phyloP scores from a whole-genome alignment of 2,888 invertebrate genomes.

The Sesamia inferens region DNA sequence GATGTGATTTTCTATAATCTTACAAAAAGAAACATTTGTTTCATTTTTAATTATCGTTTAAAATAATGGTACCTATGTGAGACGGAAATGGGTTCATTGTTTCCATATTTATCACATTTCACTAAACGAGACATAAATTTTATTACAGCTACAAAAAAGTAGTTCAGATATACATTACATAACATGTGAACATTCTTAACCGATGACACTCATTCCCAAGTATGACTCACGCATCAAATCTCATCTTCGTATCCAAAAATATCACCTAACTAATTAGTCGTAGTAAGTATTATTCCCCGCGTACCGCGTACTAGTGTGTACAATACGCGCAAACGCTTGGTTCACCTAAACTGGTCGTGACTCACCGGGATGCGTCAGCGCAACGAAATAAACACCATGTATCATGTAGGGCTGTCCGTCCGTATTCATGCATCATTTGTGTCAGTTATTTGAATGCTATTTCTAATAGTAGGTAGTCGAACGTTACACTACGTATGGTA shows the following conservation, averaged over 20 bases:
- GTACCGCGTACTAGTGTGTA: conserved; percentile 42
- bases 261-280: conserved; percentile 42
- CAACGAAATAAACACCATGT: conserved; percentile 75
- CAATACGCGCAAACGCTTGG: conserved; percentile 51
- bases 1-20: neutral
- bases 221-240: conserved; percentile 46
- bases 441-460: neutral
- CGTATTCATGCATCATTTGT: neutral
- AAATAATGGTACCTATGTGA: neutral
- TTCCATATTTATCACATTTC: neutral
- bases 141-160: neutral
- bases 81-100: neutral
- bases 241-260: conserved; percentile 33
- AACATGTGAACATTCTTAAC: conserved; percentile 16
- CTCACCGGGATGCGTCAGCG: conserved; percentile 82
- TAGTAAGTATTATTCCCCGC: conserved; percentile 28
- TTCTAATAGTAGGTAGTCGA: neutral
- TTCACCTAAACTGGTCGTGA: conserved; percentile 77
- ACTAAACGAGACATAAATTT: neutral
- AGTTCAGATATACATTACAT: conserved; percentile 24
- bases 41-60: neutral
- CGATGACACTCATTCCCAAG: conserved; percentile 26
- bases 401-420: conserved; percentile 55
- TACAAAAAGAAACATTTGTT: neutral
- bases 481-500: neutral